Evolutionary conservation across 2,797 vertebrate genomes (phyloP).

Genomic region (Brachyalestes nurse): DNA sequence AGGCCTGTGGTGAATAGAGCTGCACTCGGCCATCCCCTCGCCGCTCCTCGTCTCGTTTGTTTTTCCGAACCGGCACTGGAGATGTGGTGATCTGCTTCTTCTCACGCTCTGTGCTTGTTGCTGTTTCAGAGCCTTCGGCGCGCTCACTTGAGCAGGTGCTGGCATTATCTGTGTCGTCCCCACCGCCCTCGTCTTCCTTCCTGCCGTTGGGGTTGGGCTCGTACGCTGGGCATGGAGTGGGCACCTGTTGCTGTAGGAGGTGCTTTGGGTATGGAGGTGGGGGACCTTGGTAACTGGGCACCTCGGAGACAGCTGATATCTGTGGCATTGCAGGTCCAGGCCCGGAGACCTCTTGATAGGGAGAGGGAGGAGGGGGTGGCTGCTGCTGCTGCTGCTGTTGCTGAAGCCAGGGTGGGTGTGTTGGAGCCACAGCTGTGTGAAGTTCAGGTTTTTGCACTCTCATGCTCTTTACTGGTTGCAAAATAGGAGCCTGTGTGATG

Average conservation of each 20-base stretch:
- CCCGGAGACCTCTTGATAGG: conserved; percentile 81
- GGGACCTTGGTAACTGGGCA: conserved; percentile 93
- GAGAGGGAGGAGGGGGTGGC: conserved; percentile 61
- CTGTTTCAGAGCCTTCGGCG: conserved; percentile 64
- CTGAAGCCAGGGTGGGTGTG: conserved; percentile 92
- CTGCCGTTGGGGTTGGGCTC: conserved; percentile 75
- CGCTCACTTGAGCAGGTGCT: conserved; percentile 66
- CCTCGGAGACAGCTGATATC: conserved; percentile 79
- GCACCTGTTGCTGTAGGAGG: conserved; percentile 83
- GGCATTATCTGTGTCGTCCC: conserved; percentile 83
- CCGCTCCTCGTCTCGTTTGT: conserved; percentile 92
- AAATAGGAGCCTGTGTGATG: conserved; percentile 93
- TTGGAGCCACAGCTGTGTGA: conserved; percentile 93
- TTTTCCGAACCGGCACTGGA: conserved; percentile 92
- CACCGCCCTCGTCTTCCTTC: conserved; percentile 85
- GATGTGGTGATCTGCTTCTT: conserved; percentile 98
- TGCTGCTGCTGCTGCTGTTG: conserved; percentile 80
- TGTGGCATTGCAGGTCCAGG: conserved; percentile 71
- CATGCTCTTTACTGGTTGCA: conserved; percentile 95
- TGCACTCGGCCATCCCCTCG: conserved; percentile 90
- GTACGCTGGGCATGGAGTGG: conserved; percentile 75
- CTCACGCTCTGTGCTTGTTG: conserved; percentile 81
- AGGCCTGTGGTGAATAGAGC: conserved; percentile 95
- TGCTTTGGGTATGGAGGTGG: conserved; percentile 96
- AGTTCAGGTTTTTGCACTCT: conserved; percentile 93